Conservation (phyloP, 2,797 vertebrate genomes). For the Yasuhikotakia modesta region DNA sequence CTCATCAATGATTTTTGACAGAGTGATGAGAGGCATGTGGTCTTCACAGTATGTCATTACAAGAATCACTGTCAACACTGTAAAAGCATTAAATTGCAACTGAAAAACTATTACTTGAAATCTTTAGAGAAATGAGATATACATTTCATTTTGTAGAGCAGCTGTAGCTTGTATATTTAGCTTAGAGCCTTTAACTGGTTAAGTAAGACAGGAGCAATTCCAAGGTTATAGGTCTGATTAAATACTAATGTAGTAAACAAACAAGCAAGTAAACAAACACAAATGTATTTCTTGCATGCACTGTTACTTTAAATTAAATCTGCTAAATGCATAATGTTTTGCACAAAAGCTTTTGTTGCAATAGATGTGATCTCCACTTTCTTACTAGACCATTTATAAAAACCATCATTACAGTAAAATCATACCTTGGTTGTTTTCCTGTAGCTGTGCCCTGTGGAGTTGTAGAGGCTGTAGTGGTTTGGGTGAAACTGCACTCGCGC, state of each 20-base stretch:
- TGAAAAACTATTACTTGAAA: neutral
- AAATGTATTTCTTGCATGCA: neutral
- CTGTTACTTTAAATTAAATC: neutral
- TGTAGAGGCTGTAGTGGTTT: conserved; percentile 48
- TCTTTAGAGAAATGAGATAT: neutral
- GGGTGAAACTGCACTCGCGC: conserved; percentile 65
- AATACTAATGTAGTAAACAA: too few relatives aligned
- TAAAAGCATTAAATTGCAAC: neutral
- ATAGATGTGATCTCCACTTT: neutral
- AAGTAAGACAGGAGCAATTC: too few relatives aligned
- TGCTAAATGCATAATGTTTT: neutral
- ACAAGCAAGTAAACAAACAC: neutral
- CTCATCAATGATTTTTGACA: conserved; percentile 57
- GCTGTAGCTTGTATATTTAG: too few relatives aligned
- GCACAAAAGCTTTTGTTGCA: neutral
- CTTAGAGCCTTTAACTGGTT: too few relatives aligned
- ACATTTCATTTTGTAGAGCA: neutral
- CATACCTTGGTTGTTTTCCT: conserved; percentile 70
- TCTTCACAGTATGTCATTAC: conserved; percentile 48
- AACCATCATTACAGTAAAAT: neutral
- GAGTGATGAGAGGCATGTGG: conserved; percentile 51
- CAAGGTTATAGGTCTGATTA: too few relatives aligned
- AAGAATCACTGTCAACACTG: conserved; percentile 45
- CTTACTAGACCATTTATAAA: too few relatives aligned
- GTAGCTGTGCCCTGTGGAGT: conserved; percentile 58